Conservation (phyloP, 2,797 vertebrate genomes). For the Knipowitschia caucasica region DNA sequence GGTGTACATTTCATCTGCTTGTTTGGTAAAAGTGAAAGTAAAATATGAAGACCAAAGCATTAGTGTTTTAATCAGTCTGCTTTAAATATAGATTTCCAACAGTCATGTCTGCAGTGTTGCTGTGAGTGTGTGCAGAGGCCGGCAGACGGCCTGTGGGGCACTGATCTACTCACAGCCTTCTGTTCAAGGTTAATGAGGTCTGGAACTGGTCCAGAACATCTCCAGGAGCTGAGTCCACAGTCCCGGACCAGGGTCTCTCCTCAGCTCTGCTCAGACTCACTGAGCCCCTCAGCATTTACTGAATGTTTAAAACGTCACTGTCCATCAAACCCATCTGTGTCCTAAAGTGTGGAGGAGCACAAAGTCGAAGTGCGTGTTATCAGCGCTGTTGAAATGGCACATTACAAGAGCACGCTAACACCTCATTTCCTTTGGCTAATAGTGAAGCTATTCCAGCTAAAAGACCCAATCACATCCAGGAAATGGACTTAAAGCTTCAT, state of each 20-base stretch:
- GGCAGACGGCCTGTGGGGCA: conserved; percentile 48
- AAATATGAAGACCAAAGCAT: not conserved
- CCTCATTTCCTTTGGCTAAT: conserved; percentile 13
- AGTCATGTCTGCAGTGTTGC: conserved; percentile 12
- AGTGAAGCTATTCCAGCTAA: conserved; percentile 4
- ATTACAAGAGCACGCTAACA: conserved; percentile 8
- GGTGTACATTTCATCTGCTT: too few relatives aligned
- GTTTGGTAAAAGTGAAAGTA: not conserved
- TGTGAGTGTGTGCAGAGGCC: conserved; percentile 9
- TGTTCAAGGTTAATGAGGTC: conserved; percentile 70
- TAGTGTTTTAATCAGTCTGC: not conserved
- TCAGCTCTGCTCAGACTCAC: conserved; percentile 36
- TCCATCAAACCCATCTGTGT: conserved; percentile 9
- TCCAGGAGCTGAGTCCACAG: conserved; percentile 39
- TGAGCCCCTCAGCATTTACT: conserved; percentile 40
- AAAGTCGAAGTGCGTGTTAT: conserved; percentile 4
- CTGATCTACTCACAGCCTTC: conserved; percentile 49
- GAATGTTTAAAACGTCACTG: not conserved
- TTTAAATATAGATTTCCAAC: not conserved
- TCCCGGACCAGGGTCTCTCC: conserved; percentile 26
- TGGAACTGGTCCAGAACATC: conserved; percentile 70
- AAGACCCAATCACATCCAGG: conserved; percentile 9
- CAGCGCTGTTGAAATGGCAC: conserved; percentile 1
- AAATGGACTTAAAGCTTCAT: conserved; percentile 8
- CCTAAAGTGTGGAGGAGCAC: conserved; percentile 2